These are phyloP conservation scores for Dryocosmus kuriphilus DNA, from an alignment of 2,888 invertebrate genomes.

Conservation along the genomic window DNA sequence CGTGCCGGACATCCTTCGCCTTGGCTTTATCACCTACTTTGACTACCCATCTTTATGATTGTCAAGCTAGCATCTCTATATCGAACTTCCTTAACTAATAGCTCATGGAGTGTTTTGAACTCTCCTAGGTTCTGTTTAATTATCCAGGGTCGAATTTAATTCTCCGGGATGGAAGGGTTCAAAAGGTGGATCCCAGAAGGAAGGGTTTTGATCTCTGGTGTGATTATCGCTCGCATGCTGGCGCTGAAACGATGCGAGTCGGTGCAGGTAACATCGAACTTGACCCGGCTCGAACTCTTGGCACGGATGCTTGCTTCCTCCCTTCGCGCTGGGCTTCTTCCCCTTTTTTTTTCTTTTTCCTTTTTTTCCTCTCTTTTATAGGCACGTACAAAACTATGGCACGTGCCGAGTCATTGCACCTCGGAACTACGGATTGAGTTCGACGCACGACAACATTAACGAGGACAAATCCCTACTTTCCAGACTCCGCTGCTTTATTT, in stretches of 20 bases:
- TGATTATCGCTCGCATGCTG: background rate
- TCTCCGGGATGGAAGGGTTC: background rate
- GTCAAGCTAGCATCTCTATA: background rate
- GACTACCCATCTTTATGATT: slow-evolving; percentile 2
- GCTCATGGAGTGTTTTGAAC: background rate
- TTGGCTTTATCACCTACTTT: background rate
- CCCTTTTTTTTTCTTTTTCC: slow-evolving; percentile 7
- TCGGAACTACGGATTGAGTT: slow-evolving; percentile 22
- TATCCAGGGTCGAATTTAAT: background rate
- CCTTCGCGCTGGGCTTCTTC: slow-evolving; percentile 16
- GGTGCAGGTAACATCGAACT: slow-evolving; percentile 36
- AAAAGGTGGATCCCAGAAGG: slow-evolving; percentile 6
- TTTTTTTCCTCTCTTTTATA: slow-evolving; percentile 10
- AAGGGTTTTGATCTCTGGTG: slow-evolving; percentile 20
- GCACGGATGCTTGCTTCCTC: slow-evolving; percentile 32
- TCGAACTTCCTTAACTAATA: background rate
- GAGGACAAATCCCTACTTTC: slow-evolving; percentile 26
- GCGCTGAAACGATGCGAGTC: slow-evolving; percentile 5
- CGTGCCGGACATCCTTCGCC: background rate
- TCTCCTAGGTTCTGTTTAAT: background rate
- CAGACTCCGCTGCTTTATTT: slow-evolving; percentile 2
- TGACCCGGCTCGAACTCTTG: slow-evolving; percentile 39
- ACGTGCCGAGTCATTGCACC: slow-evolving; percentile 35
- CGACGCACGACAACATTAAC: slow-evolving; percentile 31
- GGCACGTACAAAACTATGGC: slow-evolving; percentile 33